A percentile compares a stretch with the other conserved stretches of the same genome.
These are phyloP conservation scores for Hylomyscus alleni DNA, from an alignment of 2,797 vertebrate genomes.

Conservation along the genomic window DNA sequence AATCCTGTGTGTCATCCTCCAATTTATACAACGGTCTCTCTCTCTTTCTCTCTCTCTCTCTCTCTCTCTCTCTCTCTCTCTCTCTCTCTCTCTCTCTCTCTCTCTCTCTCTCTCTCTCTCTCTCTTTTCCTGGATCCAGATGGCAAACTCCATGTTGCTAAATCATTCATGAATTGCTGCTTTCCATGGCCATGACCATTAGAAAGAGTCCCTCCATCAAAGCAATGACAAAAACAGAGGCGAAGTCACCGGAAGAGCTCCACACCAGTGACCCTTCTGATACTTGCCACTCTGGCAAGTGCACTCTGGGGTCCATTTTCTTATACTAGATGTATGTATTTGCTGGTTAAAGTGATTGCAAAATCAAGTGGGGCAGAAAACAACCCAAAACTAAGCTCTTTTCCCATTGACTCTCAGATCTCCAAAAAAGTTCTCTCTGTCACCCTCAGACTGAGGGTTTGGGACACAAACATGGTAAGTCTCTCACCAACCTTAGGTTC, in stretches of 20 bases:
- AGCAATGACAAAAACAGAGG: slow-evolving; percentile 18
- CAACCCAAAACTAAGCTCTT: neutral
- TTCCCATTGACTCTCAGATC: neutral
- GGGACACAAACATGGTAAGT: neutral
- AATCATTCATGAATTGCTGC: neutral
- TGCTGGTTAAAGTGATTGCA: neutral
- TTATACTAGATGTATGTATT: neutral
- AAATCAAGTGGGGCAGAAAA: neutral
- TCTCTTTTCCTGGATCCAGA: neutral
- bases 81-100: neutral
- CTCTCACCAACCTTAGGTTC: neutral
- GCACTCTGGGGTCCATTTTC: neutral
- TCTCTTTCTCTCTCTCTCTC: no score
- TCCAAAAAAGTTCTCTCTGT: neutral
- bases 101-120: neutral
- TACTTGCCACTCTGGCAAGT: neutral
- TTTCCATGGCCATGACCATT: slow-evolving; percentile 36
- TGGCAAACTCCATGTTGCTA: slow-evolving; percentile 9
- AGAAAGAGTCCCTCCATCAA: slow-evolving; percentile 5
- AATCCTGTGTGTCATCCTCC: neutral
- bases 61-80: no score
- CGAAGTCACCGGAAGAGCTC: neutral
- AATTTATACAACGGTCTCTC: neutral
- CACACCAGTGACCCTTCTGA: neutral
- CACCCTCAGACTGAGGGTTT: neutral